These are phyloP conservation scores for Spinus pinus DNA, from an alignment of 2,797 vertebrate genomes.

Conservation along the genomic window DNA sequence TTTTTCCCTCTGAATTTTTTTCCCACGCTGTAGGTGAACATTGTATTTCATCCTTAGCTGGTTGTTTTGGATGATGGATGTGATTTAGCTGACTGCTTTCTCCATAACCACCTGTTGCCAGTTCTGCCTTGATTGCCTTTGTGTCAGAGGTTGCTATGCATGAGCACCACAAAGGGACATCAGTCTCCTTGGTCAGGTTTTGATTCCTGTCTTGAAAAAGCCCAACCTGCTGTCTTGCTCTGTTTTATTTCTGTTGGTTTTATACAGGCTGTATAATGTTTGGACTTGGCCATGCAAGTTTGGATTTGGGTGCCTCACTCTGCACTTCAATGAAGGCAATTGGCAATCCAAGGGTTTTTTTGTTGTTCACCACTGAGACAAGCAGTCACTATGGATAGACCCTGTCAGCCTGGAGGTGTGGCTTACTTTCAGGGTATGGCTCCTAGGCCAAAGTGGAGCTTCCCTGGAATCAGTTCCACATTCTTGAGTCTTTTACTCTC, in stretches of 20 bases:
- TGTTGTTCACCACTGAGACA: neutral
- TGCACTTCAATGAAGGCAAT: neutral
- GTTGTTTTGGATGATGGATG: neutral
- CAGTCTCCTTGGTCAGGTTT: neutral
- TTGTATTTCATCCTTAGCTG: neutral
- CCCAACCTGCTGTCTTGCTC: neutral
- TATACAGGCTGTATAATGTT: rapidly evolving
- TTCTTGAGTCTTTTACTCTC: neutral
- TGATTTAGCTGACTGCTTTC: neutral
- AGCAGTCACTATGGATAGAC: neutral
- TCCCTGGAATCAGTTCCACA: neutral
- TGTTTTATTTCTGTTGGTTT: neutral
- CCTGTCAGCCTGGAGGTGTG: neutral
- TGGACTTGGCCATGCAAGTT: neutral
- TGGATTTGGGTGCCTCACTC: neutral
- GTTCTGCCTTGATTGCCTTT: neutral
- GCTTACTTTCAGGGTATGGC: neutral
- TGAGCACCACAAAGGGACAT: neutral
- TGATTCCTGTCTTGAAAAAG: neutral
- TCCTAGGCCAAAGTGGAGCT: neutral
- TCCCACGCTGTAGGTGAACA: rapidly evolving
- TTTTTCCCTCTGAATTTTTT: neutral
- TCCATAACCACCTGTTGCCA: neutral
- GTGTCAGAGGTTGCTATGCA: neutral
- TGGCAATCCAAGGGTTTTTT: neutral